Base-by-base conservation (phyloP, 1,140 invertebrate species). In the Bombus waltoni region DNA sequence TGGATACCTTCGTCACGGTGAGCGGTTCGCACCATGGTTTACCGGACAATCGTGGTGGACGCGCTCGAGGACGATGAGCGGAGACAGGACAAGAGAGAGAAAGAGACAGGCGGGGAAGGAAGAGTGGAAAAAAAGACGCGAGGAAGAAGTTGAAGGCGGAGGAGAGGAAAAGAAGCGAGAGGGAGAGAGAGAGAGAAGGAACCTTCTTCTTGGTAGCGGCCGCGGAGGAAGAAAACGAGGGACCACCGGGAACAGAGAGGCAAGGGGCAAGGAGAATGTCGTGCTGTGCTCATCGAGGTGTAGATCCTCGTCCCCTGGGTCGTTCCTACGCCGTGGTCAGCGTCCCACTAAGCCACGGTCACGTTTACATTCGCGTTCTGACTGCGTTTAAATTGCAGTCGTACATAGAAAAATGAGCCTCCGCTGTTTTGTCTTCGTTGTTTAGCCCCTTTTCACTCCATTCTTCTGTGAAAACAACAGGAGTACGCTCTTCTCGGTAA, bases 281-380 rank as follows among this genome's bases (percentile, higher is more conserved):
- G 93, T 94, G 93, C 90, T 93, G 94, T 95, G 94, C 90, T 95
- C 94, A 95, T 94, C 94, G 94, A 95, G 93, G 93, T 95, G 94
- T 94, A 94, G 93, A 94, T 95, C 94, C 94, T 95, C 94, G 94
- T 95, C 94, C 94, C 93, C 94, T 93, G 92, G 93, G 92, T 94
- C 93, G 94, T 94, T 92, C 89, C 92, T 94, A 91, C 93, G 91
- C 92, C 92, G 93, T 94, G 93, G 93, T 94, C 94, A 94, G 91
- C 93, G 94, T 94, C 93, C 93, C 92, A 94, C 93, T 94, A 95
- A 95, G 90, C 91, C 92, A 92, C 87, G 92, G 92, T 93, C 91
- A 93, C 91, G 92, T 93, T 93, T 91, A 93, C 91, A 87, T 92
- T 91, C 84, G 90, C 88, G 88, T 86, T 86, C 84, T 83, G 89